Evolutionary conservation across 1,140 invertebrate species (phyloP), one percentile per base, ranked within the genome.

Genomic region (Venturia canescens): DNA sequence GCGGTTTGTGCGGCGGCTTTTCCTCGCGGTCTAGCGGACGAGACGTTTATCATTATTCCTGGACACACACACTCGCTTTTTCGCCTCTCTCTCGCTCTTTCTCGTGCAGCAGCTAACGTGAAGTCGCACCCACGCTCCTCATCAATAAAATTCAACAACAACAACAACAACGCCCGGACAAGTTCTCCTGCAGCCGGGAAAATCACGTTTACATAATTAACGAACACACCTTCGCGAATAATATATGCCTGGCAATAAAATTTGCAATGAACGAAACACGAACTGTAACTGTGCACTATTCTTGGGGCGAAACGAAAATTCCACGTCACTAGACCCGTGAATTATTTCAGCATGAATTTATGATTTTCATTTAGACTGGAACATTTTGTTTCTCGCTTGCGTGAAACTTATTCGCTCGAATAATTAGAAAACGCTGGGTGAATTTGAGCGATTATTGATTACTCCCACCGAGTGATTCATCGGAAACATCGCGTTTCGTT

Each of bases 1-100:
- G 70, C 44, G 57, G 74, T 66, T 57, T n/a, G 44, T 50, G 38
- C 18, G 74, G 74, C 29, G 29, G 57, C 29, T 76, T 66, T 66
- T 29, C 63, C 63, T 76, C 74, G 74, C 38, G 74, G 53, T 76
- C 74, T 31, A 76, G 31, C 74, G 74, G 74, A 76, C 74, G 74
- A 76, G 63, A 76, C 74, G 57, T 76, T 76, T 76, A 76, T 76
- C 57, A 76, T 76, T 76, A 57, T 50, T 21, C 48, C 3, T 50
- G 48, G 48, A 21, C 21, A 60, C 18, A 21, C 7, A 60, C 3
- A 60, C 23, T 11, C n/a, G 3, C 50, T 53, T n/a, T 53, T 53
- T n/a, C n/a, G n/a, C n/a, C 50, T 53, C 50, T 34, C 31, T 34
- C 31, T 34, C 31, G 3, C 31, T 34, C 31, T 34, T 7, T 34